phyloP scores from a whole-genome alignment of 2,888 invertebrate genomes.

The Stenchaetothrips biformis region DNA sequence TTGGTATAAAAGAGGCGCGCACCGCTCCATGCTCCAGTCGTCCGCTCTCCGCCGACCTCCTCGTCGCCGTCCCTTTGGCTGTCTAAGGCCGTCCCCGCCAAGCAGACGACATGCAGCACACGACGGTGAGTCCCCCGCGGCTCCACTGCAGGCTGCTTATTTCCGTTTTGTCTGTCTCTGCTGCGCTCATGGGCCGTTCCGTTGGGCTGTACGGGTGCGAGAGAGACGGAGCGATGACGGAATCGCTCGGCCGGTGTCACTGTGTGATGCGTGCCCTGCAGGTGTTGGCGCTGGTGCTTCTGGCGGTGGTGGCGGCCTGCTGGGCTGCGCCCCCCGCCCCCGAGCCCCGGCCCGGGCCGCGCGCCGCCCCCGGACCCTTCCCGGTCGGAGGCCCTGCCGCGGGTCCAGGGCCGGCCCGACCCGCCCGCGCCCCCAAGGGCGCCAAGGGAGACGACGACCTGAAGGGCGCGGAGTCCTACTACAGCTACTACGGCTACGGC shows the following conservation, averaged over 20 bases:
- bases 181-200: background rate
- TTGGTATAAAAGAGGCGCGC: too few relatives aligned
- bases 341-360: background rate
- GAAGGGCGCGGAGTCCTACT: slow-evolving; percentile 16
- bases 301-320: background rate
- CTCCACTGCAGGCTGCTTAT: background rate
- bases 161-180: background rate
- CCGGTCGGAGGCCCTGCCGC: background rate
- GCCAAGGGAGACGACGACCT: slow-evolving; percentile 7
- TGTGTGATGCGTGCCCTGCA: background rate
- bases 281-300: background rate
- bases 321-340: background rate
- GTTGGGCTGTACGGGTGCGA: background rate
- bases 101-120: background rate
- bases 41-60: background rate
- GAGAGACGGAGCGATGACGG: too few relatives aligned
- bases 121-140: background rate
- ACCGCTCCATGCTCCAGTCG: background rate
- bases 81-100: background rate
- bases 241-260: background rate
- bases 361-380: background rate
- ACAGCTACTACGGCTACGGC: background rate
- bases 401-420: too few relatives aligned
- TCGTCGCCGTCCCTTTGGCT: background rate
- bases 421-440: background rate